Evolutionary conservation across 2,113 vertebrate species (phyloP).

Genomic region (Atractosteus spatula): DNA sequence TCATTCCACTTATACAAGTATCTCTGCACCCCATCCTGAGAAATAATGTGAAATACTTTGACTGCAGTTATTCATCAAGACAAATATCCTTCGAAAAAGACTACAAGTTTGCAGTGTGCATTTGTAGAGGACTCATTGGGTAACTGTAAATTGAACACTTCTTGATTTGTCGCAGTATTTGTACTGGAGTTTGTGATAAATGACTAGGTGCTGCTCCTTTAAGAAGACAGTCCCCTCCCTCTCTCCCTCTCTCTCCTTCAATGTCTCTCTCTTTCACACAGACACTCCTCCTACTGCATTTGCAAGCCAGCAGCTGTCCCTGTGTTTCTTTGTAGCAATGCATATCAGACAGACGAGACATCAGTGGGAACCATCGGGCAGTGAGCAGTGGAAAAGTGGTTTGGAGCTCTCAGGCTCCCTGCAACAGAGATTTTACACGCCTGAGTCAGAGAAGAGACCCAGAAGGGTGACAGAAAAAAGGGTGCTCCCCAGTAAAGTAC

Average conservation of each 20-base stretch:
- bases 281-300: conserved; percentile 68
- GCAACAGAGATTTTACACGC: background rate
- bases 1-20: too few relatives aligned
- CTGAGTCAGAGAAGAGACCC: conserved; percentile 4
- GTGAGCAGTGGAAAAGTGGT: conserved; percentile 15
- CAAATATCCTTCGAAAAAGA: too few relatives aligned
- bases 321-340: conserved; percentile 63
- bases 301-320: conserved; percentile 65
- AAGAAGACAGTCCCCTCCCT: conserved; percentile 51
- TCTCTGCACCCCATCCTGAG: too few relatives aligned
- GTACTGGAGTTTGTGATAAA: too few relatives aligned
- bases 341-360: conserved; percentile 56
- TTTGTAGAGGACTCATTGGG: too few relatives aligned
- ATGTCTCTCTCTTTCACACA: conserved; percentile 59
- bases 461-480: conserved; percentile 12
- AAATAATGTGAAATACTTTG: too few relatives aligned
- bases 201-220: conserved; percentile 53
- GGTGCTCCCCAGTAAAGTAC: background rate
- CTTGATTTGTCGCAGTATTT: too few relatives aligned
- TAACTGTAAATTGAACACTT: too few relatives aligned
- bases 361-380: conserved; percentile 45
- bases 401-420: background rate
- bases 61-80: too few relatives aligned
- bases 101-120: too few relatives aligned
- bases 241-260: conserved; percentile 45